Conservation (phyloP, 2,888 invertebrate genomes). For the Cheilosia grossa region DNA sequence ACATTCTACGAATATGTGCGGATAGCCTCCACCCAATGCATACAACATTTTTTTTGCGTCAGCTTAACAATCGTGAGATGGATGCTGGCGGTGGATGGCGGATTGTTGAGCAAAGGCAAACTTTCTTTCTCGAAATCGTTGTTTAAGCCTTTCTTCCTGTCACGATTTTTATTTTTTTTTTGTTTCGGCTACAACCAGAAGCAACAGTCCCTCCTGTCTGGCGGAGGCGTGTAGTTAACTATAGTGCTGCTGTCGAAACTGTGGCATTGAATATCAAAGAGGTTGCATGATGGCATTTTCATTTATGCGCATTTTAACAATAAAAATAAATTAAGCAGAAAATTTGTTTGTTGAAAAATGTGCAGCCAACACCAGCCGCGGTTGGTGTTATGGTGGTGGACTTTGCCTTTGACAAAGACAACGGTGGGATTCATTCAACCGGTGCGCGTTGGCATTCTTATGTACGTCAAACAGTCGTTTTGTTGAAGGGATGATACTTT, state of each 20-base stretch:
- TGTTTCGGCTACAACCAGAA: constrained; percentile 12
- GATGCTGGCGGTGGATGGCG: not conserved
- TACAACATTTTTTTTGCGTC: not conserved
- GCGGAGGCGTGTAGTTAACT: too few relatives aligned
- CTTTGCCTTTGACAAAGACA: constrained; percentile 20
- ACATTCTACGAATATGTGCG: not conserved
- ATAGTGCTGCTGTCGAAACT: constrained; percentile 10
- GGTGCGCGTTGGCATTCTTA: constrained; percentile 26
- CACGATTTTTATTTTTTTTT: constrained; percentile 41
- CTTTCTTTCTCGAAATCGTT: constrained; percentile 27
- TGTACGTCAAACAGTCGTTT: constrained; percentile 3
- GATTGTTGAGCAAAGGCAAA: constrained; percentile 16
- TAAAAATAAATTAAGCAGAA: constrained; percentile 32
- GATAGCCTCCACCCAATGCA: constrained; percentile 5
- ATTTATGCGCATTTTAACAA: constrained; percentile 45
- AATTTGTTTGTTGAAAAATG: constrained; percentile 20
- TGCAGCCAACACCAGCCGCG: not conserved
- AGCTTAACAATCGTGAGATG: constrained; percentile 3
- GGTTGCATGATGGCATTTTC: constrained; percentile 46
- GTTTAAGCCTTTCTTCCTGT: constrained; percentile 62
- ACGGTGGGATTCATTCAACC: constrained; percentile 38
- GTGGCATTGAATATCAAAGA: constrained; percentile 55
- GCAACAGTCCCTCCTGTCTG: constrained; percentile 23
- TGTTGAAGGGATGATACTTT: constrained; percentile 26
- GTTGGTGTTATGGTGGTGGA: constrained; percentile 5